A percentile compares a stretch with the other conserved stretches of the same genome.
These are phyloP conservation scores for Drosophila prostipennis DNA, from an alignment of 2,888 invertebrate genomes.

Conservation along the genomic window DNA sequence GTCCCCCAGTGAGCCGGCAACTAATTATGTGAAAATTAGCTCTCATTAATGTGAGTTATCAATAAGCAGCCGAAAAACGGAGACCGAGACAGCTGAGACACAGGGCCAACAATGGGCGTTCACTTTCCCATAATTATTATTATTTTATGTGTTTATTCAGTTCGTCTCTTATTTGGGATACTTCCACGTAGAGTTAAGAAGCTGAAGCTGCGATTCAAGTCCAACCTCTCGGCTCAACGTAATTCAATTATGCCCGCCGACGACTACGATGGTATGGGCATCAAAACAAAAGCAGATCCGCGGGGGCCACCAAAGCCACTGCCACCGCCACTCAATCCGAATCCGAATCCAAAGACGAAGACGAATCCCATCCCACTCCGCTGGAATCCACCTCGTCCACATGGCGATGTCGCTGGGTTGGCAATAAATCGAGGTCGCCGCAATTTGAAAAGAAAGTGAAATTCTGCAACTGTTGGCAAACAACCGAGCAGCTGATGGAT, in stretches of 20 bases:
- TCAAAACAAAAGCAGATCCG: constrained; percentile 55
- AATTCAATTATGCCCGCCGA: constrained; percentile 66
- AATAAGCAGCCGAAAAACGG: constrained; percentile 44
- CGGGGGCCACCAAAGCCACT: constrained; percentile 43
- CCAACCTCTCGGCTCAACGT: constrained; percentile 49
- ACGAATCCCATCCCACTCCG: constrained; percentile 24
- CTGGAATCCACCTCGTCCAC: constrained; percentile 39
- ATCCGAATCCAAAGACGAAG: not conserved
- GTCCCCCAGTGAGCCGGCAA: constrained; percentile 13
- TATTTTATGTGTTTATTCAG: constrained; percentile 29
- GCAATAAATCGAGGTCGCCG: constrained; percentile 73
- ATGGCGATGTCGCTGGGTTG: constrained; percentile 46
- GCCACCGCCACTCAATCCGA: constrained; percentile 5
- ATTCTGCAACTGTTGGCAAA: constrained; percentile 69
- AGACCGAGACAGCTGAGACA: constrained; percentile 22
- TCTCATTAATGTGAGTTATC: constrained; percentile 45
- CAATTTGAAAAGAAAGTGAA: constrained; percentile 81
- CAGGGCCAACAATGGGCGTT: constrained; percentile 62
- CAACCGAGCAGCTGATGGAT: constrained; percentile 57
- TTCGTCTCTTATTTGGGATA: constrained; percentile 24
- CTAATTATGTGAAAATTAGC: constrained; percentile 69
- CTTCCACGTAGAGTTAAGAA: constrained; percentile 16
- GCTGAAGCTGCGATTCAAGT: constrained; percentile 14
- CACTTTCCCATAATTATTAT: constrained; percentile 71
- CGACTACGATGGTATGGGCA: constrained; percentile 27